These are phyloP conservation scores for Dastarcus helophoroides DNA, from an alignment of 2,888 invertebrate genomes.

Conservation along the genomic window DNA sequence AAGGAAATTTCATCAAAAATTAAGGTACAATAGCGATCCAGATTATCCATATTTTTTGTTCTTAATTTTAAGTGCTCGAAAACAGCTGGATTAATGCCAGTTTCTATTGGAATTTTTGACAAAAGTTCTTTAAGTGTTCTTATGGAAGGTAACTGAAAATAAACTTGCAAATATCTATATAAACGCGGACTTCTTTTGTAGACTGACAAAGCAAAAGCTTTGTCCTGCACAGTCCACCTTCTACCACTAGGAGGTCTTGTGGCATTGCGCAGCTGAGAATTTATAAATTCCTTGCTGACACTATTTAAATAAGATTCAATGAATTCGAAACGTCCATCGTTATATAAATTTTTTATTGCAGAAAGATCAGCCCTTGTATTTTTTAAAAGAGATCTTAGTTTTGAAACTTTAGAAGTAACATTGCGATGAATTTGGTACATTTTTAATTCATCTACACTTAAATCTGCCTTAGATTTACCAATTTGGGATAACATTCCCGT, in stretches of 20 bases:
- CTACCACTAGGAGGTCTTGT: constrained; percentile 9
- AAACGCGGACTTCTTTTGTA: constrained; percentile 17
- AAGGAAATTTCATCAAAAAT: constrained; percentile 19
- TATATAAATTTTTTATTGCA: constrained; percentile 8
- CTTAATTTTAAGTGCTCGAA: constrained; percentile 11
- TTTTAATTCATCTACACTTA: no score
- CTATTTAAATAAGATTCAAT: constrained; percentile 14
- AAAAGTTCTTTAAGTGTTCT: constrained; percentile 15
- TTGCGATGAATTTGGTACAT: no score
- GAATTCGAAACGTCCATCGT: constrained; percentile 10
- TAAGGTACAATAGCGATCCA: constrained; percentile 14
- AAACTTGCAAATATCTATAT: constrained; percentile 14
- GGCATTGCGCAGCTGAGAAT: constrained; percentile 15
- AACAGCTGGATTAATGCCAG: constrained; percentile 14
- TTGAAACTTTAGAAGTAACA: no score
- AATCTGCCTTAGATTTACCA: no score
- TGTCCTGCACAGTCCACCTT: constrained; percentile 15
- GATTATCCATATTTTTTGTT: constrained; percentile 12
- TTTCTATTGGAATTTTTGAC: constrained; percentile 15
- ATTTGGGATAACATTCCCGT: no score
- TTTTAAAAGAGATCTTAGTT: no score
- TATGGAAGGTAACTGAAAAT: constrained; percentile 16
- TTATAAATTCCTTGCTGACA: constrained; percentile 16
- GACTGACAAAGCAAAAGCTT: constrained; percentile 16
- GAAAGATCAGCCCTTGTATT: no score